These are phyloP conservation scores for Eristalis arbustorum DNA, from an alignment of 2,888 invertebrate genomes.

Conservation along the genomic window DNA sequence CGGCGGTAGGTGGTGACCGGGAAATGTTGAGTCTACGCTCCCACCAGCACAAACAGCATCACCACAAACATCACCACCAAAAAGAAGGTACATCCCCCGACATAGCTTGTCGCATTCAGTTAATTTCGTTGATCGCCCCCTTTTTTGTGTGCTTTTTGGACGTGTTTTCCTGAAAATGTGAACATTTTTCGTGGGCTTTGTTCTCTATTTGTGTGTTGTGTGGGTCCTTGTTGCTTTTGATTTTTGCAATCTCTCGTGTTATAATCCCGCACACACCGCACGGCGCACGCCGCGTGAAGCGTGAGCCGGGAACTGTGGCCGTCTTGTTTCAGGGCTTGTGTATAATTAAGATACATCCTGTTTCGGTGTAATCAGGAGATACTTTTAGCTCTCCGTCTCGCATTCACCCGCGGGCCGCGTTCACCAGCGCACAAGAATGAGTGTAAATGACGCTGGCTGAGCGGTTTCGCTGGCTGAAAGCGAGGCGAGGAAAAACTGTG, in stretches of 20 bases:
- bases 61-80: slow-evolving; percentile 59
- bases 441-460: slow-evolving; percentile 23
- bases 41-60: slow-evolving; percentile 61
- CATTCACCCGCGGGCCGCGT: not conserved
- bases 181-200: slow-evolving; percentile 7
- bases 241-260: slow-evolving; percentile 40
- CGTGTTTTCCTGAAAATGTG: not conserved
- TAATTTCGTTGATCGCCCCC: not conserved
- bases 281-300: not conserved
- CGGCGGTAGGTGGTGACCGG: not conserved
- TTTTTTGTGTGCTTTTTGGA: slow-evolving; percentile 26
- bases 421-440: slow-evolving; percentile 23
- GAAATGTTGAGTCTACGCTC: slow-evolving; percentile 61
- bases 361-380: slow-evolving; percentile 46
- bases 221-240: slow-evolving; percentile 40
- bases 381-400: not conserved
- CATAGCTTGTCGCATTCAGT: not conserved
- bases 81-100: slow-evolving; percentile 54
- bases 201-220: slow-evolving; percentile 7
- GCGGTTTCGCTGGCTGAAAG: not conserved
- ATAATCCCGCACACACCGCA: slow-evolving; percentile 6
- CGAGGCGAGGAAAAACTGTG: not conserved
- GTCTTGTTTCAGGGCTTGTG: slow-evolving; percentile 27
- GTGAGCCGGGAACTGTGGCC: not conserved
- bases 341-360: slow-evolving; percentile 63